Conservation (phyloP, 2,888 invertebrate genomes). For the Troides oblongomaculatus region DNA sequence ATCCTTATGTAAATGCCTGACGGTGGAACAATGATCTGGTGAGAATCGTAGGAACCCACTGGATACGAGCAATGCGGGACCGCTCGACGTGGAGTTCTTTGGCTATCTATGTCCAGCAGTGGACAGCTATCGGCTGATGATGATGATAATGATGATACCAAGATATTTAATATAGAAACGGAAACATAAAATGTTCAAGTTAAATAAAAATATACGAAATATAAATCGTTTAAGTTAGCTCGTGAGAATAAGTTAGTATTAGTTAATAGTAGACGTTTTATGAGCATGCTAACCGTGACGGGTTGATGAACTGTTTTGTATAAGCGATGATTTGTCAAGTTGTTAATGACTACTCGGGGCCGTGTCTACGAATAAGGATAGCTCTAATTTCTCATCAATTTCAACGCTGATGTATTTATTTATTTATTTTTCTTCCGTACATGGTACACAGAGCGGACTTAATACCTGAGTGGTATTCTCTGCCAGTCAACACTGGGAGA, state of each 20-base stretch:
- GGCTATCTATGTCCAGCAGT: no score
- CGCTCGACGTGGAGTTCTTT: no score
- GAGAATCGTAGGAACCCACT: no score
- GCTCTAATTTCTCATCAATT: neutral
- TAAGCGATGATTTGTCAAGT: constrained; percentile 17
- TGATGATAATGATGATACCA: no score
- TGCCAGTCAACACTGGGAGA: no score
- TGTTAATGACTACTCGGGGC: constrained; percentile 1
- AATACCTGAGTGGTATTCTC: no score
- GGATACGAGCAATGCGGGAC: no score
- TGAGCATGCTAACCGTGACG: constrained; percentile 18
- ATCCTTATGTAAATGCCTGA: no score
- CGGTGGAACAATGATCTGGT: no score
- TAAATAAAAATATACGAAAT: neutral
- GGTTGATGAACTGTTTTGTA: constrained; percentile 24
- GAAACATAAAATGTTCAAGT: neutral
- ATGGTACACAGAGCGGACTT: neutral
- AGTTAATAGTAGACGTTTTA: neutral
- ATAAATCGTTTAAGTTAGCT: neutral
- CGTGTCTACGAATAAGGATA: neutral
- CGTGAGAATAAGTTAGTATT: neutral
- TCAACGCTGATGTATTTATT: neutral
- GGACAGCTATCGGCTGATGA: no score
- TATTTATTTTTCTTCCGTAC: neutral
- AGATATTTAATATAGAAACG: neutral